A percentile compares a stretch with the other conserved stretches of the same genome.
Conservation (phyloP, 1,140 invertebrate genomes). For the Drosophila nannoptera region DNA sequence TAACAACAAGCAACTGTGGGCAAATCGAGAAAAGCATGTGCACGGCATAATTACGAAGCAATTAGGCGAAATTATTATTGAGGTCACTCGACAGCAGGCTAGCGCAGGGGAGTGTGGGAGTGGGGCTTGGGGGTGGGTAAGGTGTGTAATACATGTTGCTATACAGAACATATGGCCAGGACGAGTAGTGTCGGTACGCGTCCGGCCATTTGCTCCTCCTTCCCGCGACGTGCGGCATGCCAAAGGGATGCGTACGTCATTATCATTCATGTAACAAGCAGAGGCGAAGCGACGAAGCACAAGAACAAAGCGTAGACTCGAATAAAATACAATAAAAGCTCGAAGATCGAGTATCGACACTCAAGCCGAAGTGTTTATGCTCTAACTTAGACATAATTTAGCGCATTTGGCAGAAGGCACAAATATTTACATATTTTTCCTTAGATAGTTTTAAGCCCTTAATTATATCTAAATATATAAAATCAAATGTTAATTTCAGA, state of each 20-base stretch:
- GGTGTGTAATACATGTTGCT: neutral
- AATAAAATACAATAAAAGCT: constrained; percentile 25
- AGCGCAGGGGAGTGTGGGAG: neutral
- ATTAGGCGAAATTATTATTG: constrained; percentile 77
- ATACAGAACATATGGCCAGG: constrained; percentile 61
- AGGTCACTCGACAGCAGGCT: constrained; percentile 50
- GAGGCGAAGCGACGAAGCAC: constrained; percentile 35
- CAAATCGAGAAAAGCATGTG: constrained; percentile 74
- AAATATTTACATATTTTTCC: too few species aligned
- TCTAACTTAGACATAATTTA: neutral
- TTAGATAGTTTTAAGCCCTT: too few species aligned
- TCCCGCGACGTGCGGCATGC: constrained; percentile 20
- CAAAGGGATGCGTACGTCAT: constrained; percentile 68
- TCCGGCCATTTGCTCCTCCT: constrained; percentile 20
- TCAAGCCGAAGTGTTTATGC: neutral
- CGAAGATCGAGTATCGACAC: neutral
- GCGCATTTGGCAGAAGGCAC: too few species aligned
- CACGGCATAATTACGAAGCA: constrained; percentile 76
- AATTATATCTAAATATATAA: too few species aligned
- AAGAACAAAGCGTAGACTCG: constrained; percentile 44
- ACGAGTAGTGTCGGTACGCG: constrained; percentile 5
- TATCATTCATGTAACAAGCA: constrained; percentile 59
- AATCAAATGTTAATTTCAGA: neutral
- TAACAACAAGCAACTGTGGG: constrained; percentile 56
- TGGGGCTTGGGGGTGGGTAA: too few species aligned